Evolutionary conservation across 2,888 invertebrate species (phyloP).

Genomic region (Meandrusa payeni): DNA sequence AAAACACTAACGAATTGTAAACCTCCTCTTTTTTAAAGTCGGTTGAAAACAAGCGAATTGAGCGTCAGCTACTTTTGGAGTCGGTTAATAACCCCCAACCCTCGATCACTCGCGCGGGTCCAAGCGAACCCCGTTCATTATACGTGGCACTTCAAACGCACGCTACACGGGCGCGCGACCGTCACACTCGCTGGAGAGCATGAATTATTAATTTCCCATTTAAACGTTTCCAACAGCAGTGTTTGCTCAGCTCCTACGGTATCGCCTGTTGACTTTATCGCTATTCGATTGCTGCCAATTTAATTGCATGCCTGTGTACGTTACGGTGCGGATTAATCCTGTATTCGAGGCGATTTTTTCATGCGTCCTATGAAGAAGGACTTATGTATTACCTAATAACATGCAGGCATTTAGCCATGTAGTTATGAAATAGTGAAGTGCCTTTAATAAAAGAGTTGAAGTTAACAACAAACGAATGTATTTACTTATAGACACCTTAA

Average conservation of each 20-base stretch:
- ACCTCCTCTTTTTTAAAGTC: no score
- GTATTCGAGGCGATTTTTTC: background rate
- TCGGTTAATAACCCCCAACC: constrained; percentile 1
- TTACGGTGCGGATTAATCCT: constrained; percentile 8
- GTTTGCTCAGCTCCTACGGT: constrained; percentile 25
- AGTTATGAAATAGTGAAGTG: no score
- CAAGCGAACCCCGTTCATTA: constrained; percentile 19
- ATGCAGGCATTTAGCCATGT: no score
- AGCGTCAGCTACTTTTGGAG: no score
- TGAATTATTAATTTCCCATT: constrained; percentile 47
- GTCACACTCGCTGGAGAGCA: constrained; percentile 24
- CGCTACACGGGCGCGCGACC: constrained; percentile 7
- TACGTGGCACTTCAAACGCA: constrained; percentile 14
- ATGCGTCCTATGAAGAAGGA: no score
- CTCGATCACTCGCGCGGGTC: constrained; percentile 1
- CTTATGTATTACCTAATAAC: no score
- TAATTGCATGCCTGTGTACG: constrained; percentile 33
- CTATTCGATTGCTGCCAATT: constrained; percentile 37
- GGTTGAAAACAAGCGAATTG: no score
- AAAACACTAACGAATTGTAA: no score
- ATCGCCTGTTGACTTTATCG: constrained; percentile 42
- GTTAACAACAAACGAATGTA: no score
- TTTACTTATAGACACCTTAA: no score
- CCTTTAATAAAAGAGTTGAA: no score
- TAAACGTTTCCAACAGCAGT: constrained; percentile 27